Evolutionary conservation across 2,888 invertebrate genomes (phyloP).

Genomic region (Halocaridina rubra): DNA sequence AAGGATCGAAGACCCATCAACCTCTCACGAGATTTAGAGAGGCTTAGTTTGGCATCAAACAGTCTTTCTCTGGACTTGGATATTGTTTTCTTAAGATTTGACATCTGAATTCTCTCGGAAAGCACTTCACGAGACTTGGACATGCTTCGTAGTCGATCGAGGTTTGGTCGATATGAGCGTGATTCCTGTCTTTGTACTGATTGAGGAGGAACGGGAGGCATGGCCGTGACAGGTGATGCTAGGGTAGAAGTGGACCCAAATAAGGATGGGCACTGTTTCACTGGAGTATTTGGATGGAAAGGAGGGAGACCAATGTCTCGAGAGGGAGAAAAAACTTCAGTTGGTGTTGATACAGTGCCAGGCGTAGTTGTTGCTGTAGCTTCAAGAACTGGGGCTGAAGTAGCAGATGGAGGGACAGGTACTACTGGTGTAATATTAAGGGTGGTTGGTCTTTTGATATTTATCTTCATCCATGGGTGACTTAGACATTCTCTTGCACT

Average conservation of each 20-base stretch:
- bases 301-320: conserved; percentile 54
- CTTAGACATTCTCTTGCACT: conserved; percentile 57
- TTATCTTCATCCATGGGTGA: conserved; percentile 60
- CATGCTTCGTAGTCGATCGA: conserved; percentile 67
- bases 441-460: conserved; percentile 41
- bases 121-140: conserved; percentile 72
- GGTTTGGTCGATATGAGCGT: conserved; percentile 47
- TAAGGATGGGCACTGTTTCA: conserved; percentile 24
- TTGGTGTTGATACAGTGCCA: neutral
- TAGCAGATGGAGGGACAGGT: neutral
- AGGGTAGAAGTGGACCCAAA: conserved; percentile 17
- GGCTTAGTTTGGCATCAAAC: conserved; percentile 65
- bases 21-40: conserved; percentile 67
- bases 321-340: conserved; percentile 30
- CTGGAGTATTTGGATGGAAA: conserved; percentile 56
- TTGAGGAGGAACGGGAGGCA: conserved; percentile 21
- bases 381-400: neutral
- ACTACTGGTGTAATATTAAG: conserved; percentile 1
- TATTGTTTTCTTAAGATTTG: conserved; percentile 65
- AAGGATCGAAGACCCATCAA: conserved; percentile 51
- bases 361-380: neutral
- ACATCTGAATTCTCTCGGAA: conserved; percentile 69
- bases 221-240: conserved; percentile 21
- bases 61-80: conserved; percentile 68
- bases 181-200: conserved; percentile 43